Evolutionary conservation across 2,888 invertebrate species (phyloP), one percentile per base, ranked within the genome.

Genomic region (Branchipolynoe longqiensis): DNA sequence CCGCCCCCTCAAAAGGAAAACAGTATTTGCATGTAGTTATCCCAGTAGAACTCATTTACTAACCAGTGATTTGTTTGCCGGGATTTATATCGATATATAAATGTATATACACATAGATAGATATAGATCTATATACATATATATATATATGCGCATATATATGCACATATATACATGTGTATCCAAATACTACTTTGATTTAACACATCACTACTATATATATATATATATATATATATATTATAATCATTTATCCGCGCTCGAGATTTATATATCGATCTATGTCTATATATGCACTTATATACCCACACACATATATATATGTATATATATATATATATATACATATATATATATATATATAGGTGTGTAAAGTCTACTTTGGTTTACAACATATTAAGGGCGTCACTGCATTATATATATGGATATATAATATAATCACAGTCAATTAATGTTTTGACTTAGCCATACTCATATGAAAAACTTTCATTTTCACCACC

Each of bases 191-290:
- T n/a, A n/a, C n/a, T n/a, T n/a, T n/a, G n/a, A n/a, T n/a, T n/a
- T n/a, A n/a, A n/a, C n/a, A n/a, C n/a, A n/a, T n/a, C n/a, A n/a
- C n/a, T n/a, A n/a, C n/a, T 59, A 59, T 59, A 59, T 59, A 59
- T 59, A 59, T 59, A 59, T 59, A 59, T 59, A 59, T 59, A 59
- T 59, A 59, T 59, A 59, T 59, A 59, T 59, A 59, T 59, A 59
- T n/a, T n/a, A n/a, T n/a, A n/a, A n/a, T n/a, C n/a, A n/a, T n/a
- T n/a, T n/a, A n/a, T n/a, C n/a, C n/a, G n/a, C n/a, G n/a, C n/a
- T n/a, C n/a, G n/a, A n/a, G n/a, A n/a, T n/a, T n/a, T 48, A 48
- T 48, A 48, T 48, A 48, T 48, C 14, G 4, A 59, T 25, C 14
- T 25, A 59, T 25, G 6, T 25, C 14, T 25, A 59, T 25, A 59